These are phyloP conservation scores for Bos javanicus DNA, from an alignment of 2,113 vertebrate species.

Conservation along the genomic window DNA sequence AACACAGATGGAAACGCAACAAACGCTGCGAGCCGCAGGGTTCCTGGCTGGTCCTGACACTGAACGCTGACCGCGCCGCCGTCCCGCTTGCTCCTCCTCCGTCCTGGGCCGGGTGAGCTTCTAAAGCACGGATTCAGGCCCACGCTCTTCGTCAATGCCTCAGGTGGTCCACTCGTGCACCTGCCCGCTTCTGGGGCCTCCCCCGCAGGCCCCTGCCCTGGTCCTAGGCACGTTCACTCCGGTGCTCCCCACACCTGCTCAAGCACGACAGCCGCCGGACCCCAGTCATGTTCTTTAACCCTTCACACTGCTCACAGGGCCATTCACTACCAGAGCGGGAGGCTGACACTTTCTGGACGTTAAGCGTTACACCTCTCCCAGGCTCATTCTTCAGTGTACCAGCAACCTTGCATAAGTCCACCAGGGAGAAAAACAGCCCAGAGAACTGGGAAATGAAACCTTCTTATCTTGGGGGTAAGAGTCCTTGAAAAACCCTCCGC, in stretches of 20 bases:
- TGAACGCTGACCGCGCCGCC: neutral
- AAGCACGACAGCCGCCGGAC: neutral
- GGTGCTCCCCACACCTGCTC: neutral
- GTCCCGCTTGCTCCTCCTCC: neutral
- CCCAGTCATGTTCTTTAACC: neutral
- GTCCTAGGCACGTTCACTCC: neutral
- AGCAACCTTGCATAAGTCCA: neutral
- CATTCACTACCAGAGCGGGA: neutral
- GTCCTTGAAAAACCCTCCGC: neutral
- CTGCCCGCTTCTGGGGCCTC: neutral
- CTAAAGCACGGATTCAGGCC: neutral
- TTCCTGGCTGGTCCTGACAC: neutral
- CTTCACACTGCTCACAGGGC: neutral
- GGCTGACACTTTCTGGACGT: neutral
- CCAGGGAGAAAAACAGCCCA: neutral
- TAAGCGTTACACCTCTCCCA: neutral
- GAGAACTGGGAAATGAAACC: neutral
- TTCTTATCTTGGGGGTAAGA: neutral
- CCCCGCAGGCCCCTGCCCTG: neutral
- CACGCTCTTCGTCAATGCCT: neutral
- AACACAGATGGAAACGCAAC: neutral
- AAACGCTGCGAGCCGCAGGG: fast-evolving
- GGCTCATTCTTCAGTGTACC: neutral
- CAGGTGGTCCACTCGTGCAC: neutral
- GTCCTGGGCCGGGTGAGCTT: too few relatives aligned